phyloP scores from a whole-genome alignment of 2,797 vertebrate species.

The Channallabes apus region DNA sequence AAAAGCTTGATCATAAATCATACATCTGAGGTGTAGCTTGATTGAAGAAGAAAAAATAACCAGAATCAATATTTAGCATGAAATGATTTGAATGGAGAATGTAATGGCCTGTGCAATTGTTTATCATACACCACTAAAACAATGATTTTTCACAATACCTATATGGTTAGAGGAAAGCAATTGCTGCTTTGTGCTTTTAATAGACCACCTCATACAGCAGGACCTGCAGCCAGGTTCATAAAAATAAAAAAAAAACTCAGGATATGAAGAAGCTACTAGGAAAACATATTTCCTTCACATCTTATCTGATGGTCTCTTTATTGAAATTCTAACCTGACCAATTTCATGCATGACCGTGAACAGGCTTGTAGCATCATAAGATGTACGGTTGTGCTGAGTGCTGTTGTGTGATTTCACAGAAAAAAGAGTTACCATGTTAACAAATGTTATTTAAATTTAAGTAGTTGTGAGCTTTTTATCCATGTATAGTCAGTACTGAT shows the following conservation, averaged over 20 bases:
- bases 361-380: background rate
- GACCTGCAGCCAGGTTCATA: background rate
- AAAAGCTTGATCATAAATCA: slow-evolving; percentile 28
- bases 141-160: slow-evolving; percentile 13
- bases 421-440: background rate
- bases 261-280: background rate
- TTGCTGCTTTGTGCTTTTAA: background rate
- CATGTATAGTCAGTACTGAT: background rate
- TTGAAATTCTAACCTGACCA: background rate
- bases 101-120: background rate
- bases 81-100: background rate
- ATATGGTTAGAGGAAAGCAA: background rate
- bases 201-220: background rate
- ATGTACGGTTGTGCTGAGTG: background rate
- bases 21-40: background rate
- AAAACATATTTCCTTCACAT: background rate
- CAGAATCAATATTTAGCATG: background rate
- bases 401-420: background rate
- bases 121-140: background rate
- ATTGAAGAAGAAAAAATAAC: background rate
- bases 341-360: background rate
- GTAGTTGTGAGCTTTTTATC: background rate
- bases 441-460: background rate
- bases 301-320: background rate
- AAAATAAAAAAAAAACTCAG: background rate